A percentile compares a stretch with the other conserved stretches of the same genome.
These are phyloP conservation scores for Aricia agestis DNA, from an alignment of 1,140 invertebrate genomes.

Conservation along the genomic window DNA sequence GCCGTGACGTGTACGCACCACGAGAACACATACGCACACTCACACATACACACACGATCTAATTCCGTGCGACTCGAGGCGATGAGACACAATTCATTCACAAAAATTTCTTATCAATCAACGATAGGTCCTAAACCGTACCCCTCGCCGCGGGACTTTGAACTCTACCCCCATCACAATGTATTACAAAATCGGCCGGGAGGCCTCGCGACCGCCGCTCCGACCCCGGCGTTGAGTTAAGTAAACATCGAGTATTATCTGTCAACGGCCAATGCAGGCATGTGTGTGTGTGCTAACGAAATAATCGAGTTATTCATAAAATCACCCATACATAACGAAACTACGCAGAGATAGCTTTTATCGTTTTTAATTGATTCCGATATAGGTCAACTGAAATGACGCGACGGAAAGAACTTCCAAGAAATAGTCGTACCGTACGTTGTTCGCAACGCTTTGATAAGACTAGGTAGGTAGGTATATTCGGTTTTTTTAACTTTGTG, in stretches of 20 bases:
- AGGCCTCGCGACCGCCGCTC: constrained; percentile 34
- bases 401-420: constrained; percentile 12
- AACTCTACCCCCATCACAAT: constrained; percentile 48
- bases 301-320: constrained; percentile 70
- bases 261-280: constrained; percentile 69
- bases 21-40: background rate
- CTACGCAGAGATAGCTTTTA: constrained; percentile 33
- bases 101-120: constrained; percentile 48
- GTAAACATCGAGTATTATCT: constrained; percentile 76
- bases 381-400: constrained; percentile 40
- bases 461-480: too few relatives aligned
- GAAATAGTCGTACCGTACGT: background rate
- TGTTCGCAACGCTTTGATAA: background rate
- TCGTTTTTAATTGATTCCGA: constrained; percentile 46
- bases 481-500: too few relatives aligned
- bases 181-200: constrained; percentile 41
- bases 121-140: constrained; percentile 50
- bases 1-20: constrained; percentile 27
- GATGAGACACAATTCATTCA: constrained; percentile 74
- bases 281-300: constrained; percentile 50
- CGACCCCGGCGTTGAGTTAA: constrained; percentile 68
- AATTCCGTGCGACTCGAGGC: constrained; percentile 58
- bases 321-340: constrained; percentile 48
- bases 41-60: constrained; percentile 39
- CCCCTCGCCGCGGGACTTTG: constrained; percentile 38